phyloP scores from a whole-genome alignment of 2,113 vertebrate species.

The Indicator maculatus region DNA sequence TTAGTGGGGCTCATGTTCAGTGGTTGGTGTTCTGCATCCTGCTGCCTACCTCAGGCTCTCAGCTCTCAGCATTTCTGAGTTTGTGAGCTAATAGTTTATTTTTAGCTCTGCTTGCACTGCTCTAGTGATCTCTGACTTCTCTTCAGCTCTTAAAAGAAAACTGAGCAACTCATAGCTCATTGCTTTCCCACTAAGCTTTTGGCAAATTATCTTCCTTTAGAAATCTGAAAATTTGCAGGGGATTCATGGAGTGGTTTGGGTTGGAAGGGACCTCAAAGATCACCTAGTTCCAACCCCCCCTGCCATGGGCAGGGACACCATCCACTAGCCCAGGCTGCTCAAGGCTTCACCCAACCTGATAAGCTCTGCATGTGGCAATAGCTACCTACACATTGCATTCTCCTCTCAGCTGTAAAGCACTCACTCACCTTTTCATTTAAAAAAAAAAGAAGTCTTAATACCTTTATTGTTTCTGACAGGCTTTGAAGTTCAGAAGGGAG shows the following conservation, averaged over 20 bases:
- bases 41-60: neutral
- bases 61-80: neutral
- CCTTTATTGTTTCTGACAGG: neutral
- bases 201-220: neutral
- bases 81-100: constrained; percentile 31
- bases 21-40: neutral
- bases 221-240: neutral
- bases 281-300: too few relatives aligned
- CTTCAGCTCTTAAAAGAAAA: neutral
- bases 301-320: too few relatives aligned
- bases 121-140: neutral
- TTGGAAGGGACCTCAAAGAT: too few relatives aligned
- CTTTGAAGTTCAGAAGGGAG: constrained; percentile 34
- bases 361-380: neutral
- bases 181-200: neutral
- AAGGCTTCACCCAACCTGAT: neutral
- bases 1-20: neutral
- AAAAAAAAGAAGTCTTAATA: neutral
- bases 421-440: neutral
- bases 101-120: neutral
- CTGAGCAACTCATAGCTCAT: neutral
- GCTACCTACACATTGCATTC: neutral
- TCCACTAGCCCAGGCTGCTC: too few relatives aligned
- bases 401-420: neutral
- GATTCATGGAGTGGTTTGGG: too few relatives aligned